Evolutionary conservation across 2,113 vertebrate genomes (phyloP).

Genomic region (Cinclus cinclus): DNA sequence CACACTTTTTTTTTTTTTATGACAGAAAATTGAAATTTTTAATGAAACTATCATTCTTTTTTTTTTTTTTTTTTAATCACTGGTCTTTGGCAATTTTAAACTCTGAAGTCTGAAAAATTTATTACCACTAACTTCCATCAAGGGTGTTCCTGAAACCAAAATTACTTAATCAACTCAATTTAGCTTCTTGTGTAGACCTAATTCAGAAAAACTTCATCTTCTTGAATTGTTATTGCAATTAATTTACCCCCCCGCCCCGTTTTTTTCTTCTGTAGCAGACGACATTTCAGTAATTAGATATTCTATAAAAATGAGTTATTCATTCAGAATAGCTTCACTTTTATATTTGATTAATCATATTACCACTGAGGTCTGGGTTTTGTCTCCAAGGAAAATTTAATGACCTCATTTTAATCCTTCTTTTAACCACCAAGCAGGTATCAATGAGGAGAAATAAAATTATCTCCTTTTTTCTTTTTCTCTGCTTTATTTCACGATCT

Average conservation of each 20-base stretch:
- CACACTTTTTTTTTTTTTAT: background rate
- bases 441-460: conserved; percentile 66
- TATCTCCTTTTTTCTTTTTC: background rate
- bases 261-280: conserved; percentile 40
- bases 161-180: conserved; percentile 75
- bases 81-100: conserved; percentile 47
- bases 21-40: conserved; percentile 50
- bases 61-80: conserved; percentile 36
- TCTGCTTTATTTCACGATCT: background rate
- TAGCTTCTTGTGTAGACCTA: conserved; percentile 69
- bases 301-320: conserved; percentile 71
- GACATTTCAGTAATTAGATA: conserved; percentile 72
- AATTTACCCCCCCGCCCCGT: background rate
- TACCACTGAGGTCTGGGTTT: conserved; percentile 63
- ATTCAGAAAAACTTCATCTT: conserved; percentile 70
- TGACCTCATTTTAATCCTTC: conserved; percentile 72
- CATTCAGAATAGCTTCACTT: conserved; percentile 66
- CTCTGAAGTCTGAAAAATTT: conserved; percentile 65
- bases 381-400: conserved; percentile 70
- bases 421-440: conserved; percentile 61
- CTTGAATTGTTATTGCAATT: conserved; percentile 76
- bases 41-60: background rate
- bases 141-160: conserved; percentile 62
- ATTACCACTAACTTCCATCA: conserved; percentile 63
- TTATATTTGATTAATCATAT: conserved; percentile 74